phyloP scores from a whole-genome alignment of 2,888 invertebrate species.

The Hipparchia semele region DNA sequence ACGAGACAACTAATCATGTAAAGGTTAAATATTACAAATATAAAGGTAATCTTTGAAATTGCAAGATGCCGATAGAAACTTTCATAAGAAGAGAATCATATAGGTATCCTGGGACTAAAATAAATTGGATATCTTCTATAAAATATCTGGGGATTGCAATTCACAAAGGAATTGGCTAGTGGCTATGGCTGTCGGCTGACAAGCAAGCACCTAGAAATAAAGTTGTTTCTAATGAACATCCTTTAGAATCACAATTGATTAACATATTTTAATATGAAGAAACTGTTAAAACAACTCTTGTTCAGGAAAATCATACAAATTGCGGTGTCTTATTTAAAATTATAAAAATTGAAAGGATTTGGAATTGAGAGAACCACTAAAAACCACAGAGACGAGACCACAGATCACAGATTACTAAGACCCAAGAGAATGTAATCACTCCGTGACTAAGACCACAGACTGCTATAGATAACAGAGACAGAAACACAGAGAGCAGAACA shows the following conservation, averaged over 20 bases:
- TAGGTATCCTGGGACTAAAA: conserved; percentile 3
- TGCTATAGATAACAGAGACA: too few relatives aligned
- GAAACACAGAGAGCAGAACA: too few relatives aligned
- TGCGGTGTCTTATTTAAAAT: not conserved
- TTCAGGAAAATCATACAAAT: not conserved
- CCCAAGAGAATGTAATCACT: too few relatives aligned
- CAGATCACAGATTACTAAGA: too few relatives aligned
- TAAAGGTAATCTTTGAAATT: conserved; percentile 12
- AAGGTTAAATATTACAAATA: conserved; percentile 15
- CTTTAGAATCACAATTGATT: conserved; percentile 10
- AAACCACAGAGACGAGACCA: not conserved
- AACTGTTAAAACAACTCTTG: not conserved
- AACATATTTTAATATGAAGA: conserved; percentile 7
- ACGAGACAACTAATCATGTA: conserved; percentile 41
- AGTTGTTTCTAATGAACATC: conserved; percentile 30
- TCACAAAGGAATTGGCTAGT: conserved; percentile 77
- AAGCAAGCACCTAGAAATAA: conserved; percentile 33
- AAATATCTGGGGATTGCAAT: conserved; percentile 59
- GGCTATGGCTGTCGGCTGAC: conserved; percentile 41
- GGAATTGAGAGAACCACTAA: not conserved
- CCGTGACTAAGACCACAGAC: too few relatives aligned
- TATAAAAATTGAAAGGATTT: not conserved
- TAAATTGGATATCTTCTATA: conserved; percentile 19
- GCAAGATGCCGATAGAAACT: conserved; percentile 17
- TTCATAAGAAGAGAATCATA: not conserved